These are phyloP conservation scores for Antheraea pernyi DNA, from an alignment of 1,140 invertebrate genomes.

Conservation along the genomic window DNA sequence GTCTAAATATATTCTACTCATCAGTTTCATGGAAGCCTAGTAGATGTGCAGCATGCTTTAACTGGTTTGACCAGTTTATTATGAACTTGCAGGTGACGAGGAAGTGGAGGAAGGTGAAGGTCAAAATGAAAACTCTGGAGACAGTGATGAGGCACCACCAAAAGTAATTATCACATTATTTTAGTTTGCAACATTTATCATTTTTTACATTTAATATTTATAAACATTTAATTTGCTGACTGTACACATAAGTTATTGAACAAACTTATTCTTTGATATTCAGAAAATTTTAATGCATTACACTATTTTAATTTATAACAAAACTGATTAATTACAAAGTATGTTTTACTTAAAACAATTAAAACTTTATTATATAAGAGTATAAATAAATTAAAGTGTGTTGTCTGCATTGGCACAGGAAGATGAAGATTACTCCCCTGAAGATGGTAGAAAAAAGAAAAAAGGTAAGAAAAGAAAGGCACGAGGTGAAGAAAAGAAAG, in stretches of 20 bases:
- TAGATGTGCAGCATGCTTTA: constrained; percentile 39
- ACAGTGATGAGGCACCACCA: constrained; percentile 85
- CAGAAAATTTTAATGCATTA: too few species aligned
- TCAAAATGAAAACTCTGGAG: constrained; percentile 85
- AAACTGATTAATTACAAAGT: too few species aligned
- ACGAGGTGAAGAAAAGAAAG: constrained; percentile 91
- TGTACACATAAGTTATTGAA: neutral
- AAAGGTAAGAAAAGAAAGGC: constrained; percentile 96
- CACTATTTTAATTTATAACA: too few species aligned
- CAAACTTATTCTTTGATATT: too few species aligned
- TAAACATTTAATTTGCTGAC: neutral
- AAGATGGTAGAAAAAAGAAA: constrained; percentile 90
- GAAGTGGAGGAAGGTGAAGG: constrained; percentile 82
- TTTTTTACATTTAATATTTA: constrained; percentile 3
- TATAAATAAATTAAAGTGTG: neutral
- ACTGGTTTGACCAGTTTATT: constrained; percentile 67
- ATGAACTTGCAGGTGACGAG: constrained; percentile 83
- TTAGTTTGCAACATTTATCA: neutral
- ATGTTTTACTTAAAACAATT: too few species aligned
- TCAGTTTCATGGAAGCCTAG: constrained; percentile 32
- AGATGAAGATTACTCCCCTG: constrained; percentile 92
- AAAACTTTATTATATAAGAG: too few species aligned
- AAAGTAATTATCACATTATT: constrained; percentile 57
- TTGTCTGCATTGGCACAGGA: constrained; percentile 77
- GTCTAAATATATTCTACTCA: constrained; percentile 36